Evolutionary conservation across 2,888 invertebrate genomes (phyloP), one percentile per base, ranked within the genome.

Genomic region (Phortica okadai): DNA sequence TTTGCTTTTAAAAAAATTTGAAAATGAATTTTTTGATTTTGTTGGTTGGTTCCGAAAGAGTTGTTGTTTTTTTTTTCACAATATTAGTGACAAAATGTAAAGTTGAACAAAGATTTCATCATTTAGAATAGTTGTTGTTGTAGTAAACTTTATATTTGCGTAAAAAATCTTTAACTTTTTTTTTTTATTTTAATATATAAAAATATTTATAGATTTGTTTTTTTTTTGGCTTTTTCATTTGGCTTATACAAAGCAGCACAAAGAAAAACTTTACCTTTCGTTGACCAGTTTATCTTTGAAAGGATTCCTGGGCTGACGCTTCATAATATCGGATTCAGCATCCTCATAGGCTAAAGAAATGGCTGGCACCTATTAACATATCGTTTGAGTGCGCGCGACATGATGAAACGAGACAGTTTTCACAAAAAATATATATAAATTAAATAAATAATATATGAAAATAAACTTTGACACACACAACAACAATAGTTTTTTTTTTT

Each of bases 311-410:
- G 98, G 98, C 94, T 96, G 96, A 93, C 98, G 96, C 95, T 98
- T 98, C 98, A 98, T 98, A 93, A 98, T 98, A 95, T 98, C 98
- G 93, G 97, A 97, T 94, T 98, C 98, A 93, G 98, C 97, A 94
- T 96, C 96, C 95, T 98, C 98, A 94, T 98, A 98, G 93, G 98
- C 98, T 95, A 98, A 95, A 93, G 98, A 98, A 94, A 98, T 98
- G 94, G 98, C 98, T 93, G 98, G 98, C 93, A 97, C 96, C 97
- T 97, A 94, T 81, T 74, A 86, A 77, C 82, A 77, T 50, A 54
- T 69, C 59, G 72, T 73, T 78, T 74, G 25, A 50, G 50, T 50
- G 50, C 50, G 14, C 14, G 50, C 2, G 50, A 8, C 50, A 50
- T 50, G 76, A 79, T 81, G 83, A 76, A 82, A 81, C 83, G 82